Base-by-base conservation (phyloP, 2,113 vertebrate genomes). In the Atherinomorus stipes region DNA sequence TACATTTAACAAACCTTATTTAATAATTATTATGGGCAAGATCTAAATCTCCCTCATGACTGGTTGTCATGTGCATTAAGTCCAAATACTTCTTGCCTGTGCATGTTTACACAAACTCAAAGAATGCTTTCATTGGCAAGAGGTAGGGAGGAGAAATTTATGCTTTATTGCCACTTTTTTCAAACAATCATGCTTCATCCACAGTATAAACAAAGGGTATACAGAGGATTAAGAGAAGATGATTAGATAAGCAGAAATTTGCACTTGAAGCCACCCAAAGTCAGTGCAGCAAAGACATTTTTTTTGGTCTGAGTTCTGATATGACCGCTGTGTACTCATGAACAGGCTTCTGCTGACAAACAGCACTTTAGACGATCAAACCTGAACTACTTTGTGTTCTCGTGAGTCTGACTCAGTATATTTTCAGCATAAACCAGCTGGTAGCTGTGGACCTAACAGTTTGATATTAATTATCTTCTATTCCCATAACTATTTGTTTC, bases 81-180 rank as follows among this genome's bases (percentile, higher is more conserved):
- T 2, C 12, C 19, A 47, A 11, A 51, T 10, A 56, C 15, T 21
- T 50, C 77, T 28, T 73, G 38, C 28, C 64, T 34, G 44, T 45
- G 26, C 74, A 38, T 70, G 64, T 51, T 63, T 22, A 47, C 57
- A 42, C 31, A 44, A 59, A 49, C 49, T 11, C 59, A 52, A 7
- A 54, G 44, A 64, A 74, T 61, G 45, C 5, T 54, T 52, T 25
- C 15, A 54, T 19, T 49, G 42, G 49, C 47, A 16, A 26, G 26
- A 54, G 53, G 59, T 58, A 71, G 52, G 34, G 34, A 65, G 63
- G 66, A 71, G 45, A 75, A 76, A 85, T 71, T 44, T 51, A 71
- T 5, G 52, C 79, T 76, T 71, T 37, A 61, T 2, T 64, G 61
- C 71, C 81, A 66, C 53, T 80, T 76, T 76, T 86, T 52, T 57